Evolutionary conservation across 2,888 invertebrate genomes (phyloP).

Genomic region (Molanna angustata): DNA sequence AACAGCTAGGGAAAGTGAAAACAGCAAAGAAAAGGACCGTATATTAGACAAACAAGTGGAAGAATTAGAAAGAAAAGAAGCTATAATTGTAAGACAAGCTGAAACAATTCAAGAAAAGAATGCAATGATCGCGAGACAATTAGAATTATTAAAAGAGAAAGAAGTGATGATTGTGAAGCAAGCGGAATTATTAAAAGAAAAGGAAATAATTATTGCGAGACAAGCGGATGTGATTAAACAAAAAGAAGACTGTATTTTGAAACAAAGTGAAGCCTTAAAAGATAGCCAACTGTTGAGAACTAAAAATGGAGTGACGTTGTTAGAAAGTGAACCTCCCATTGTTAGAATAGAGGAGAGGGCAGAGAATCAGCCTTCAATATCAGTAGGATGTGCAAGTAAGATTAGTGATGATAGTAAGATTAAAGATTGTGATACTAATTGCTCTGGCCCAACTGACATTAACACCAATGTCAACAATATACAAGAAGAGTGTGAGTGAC

Average conservation of each 20-base stretch:
- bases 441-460: no score
- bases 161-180: constrained; percentile 14
- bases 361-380: not conserved
- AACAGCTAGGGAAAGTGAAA: constrained; percentile 10
- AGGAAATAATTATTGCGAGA: constrained; percentile 26
- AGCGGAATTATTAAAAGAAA: constrained; percentile 15
- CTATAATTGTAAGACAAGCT: constrained; percentile 16
- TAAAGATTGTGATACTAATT: no score
- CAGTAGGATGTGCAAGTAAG: not conserved
- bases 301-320: not conserved
- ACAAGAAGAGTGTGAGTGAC: constrained; percentile 25
- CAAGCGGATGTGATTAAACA: constrained; percentile 20
- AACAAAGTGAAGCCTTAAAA: constrained; percentile 34
- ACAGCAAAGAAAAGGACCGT: constrained; percentile 17
- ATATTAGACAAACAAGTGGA: constrained; percentile 21
- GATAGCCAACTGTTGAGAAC: constrained; percentile 35
- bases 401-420: no score
- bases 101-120: constrained; percentile 24
- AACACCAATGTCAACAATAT: constrained; percentile 15
- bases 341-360: constrained; percentile 7
- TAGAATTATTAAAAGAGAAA: constrained; percentile 24
- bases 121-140: constrained; percentile 20
- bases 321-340: constrained; percentile 13
- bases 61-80: constrained; percentile 10
- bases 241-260: constrained; percentile 14